Conservation (phyloP, 2,888 invertebrate genomes). For the Masnerella sp. region DNA sequence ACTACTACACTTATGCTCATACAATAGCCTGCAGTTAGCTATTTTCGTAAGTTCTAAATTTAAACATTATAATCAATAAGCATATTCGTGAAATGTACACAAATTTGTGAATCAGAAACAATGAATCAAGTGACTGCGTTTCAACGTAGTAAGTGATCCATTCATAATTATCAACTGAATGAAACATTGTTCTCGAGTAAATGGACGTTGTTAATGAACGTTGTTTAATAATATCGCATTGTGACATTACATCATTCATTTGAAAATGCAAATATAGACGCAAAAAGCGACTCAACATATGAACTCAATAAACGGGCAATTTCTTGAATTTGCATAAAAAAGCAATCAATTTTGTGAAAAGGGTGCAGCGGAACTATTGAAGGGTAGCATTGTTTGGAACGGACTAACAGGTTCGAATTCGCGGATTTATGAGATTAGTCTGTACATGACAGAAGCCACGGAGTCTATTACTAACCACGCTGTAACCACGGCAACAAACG, state of each 20-base stretch:
- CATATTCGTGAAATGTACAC: too few relatives aligned
- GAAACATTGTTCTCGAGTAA: constrained; percentile 19
- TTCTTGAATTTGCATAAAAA: too few relatives aligned
- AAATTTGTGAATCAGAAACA: constrained; percentile 6
- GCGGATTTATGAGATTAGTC: constrained; percentile 34
- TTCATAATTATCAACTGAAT: constrained; percentile 40
- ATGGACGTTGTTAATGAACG: constrained; percentile 19
- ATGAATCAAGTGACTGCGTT: constrained; percentile 14
- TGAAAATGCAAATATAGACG: background rate
- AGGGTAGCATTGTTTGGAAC: background rate
- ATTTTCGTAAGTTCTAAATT: too few relatives aligned
- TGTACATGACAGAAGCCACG: constrained; percentile 37
- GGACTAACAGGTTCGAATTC: constrained; percentile 28
- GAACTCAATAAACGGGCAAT: too few relatives aligned
- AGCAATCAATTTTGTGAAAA: too few relatives aligned
- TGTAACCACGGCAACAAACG: constrained; percentile 62
- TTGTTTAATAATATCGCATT: constrained; percentile 15
- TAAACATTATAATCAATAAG: too few relatives aligned
- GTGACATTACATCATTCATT: background rate
- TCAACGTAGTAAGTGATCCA: constrained; percentile 20
- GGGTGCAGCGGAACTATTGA: too few relatives aligned
- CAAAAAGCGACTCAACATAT: too few relatives aligned
- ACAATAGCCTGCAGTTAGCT: too few relatives aligned
- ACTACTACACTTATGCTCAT: too few relatives aligned
- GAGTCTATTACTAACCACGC: constrained; percentile 51